phyloP scores from a whole-genome alignment of 2,797 vertebrate genomes.

The Gymnopithys bicolor region DNA sequence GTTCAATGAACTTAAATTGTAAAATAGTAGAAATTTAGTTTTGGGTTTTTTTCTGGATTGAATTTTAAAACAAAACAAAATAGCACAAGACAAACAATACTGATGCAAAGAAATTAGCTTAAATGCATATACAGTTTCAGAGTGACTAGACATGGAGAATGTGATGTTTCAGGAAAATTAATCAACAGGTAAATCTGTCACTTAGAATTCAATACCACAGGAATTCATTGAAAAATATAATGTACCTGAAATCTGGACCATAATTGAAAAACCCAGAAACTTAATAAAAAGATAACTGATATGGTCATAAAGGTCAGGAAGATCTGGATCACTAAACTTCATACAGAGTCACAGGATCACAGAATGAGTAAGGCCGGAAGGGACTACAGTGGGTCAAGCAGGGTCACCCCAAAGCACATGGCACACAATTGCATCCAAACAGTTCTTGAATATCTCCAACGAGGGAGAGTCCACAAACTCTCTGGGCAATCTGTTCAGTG shows the following conservation, averaged over 20 bases:
- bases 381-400: not conserved
- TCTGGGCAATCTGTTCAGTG: not conserved
- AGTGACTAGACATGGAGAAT: not conserved
- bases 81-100: not conserved
- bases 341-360: not conserved
- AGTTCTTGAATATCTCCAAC: not conserved
- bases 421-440: accelerated
- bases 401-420: not conserved
- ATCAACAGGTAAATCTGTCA: not conserved
- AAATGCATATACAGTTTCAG: not conserved
- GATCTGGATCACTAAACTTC: not conserved
- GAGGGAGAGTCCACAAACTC: not conserved
- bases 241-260: not conserved
- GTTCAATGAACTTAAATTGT: not conserved
- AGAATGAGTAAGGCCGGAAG: not conserved
- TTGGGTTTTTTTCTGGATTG: not conserved
- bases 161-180: not conserved
- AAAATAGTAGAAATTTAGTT: not conserved
- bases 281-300: not conserved
- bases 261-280: not conserved
- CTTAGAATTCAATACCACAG: not conserved
- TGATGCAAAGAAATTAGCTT: not conserved
- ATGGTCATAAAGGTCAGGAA: not conserved
- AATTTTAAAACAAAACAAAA: not conserved
- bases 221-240: not conserved